Evolutionary conservation across 2,888 invertebrate genomes (phyloP), one percentile per base, ranked within the genome.

Genomic region (Drosophila silvestris): DNA sequence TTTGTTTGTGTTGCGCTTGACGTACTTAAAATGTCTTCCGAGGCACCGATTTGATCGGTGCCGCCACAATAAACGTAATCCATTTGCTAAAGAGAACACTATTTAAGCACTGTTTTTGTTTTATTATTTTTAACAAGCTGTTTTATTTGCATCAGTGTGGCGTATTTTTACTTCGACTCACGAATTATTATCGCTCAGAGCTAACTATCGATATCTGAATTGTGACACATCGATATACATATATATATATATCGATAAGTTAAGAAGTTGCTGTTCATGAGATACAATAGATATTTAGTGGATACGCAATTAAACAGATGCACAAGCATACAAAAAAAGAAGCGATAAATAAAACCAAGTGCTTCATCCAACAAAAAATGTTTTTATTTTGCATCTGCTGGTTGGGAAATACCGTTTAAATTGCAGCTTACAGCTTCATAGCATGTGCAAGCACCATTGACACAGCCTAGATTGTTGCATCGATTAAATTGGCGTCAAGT

Each of bases 61-160:
- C 92, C 90, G 37, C 92, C 91, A 74, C 93, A 92, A 83, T 93
- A 93, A 74, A 93, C 92, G 89, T 89, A 93, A 80, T 93, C 93
- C 93, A 93, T 93, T 35, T 32, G 50, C 22, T 67, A 53, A n/a
- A 16, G 26, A 26, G 50, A 64, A 37, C 52, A 64, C 71, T 63
- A 30, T 64, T 57, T 53, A n/a, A 57, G 4, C 50, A 53, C 39
- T 52, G 50, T 58, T 64, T 59, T 64, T 57, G 5, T 37, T 39
- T 66, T 47, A 65, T 63, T 65, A 51, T 62, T 70, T 54, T 59
- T 69, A 39, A 63, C 53, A 58, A 63, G 28, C 39, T 73, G 57
- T 68, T 71, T 69, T 66, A 71, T 79, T 80, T 61, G 68, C 50
- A 69, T 68, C 64, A 56, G 62, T 73, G 60, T 81, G 74, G 72